Evolutionary conservation across 2,797 vertebrate genomes (phyloP), one percentile per base, ranked within the genome.

Genomic region (Cryptoblepharus egeriae): DNA sequence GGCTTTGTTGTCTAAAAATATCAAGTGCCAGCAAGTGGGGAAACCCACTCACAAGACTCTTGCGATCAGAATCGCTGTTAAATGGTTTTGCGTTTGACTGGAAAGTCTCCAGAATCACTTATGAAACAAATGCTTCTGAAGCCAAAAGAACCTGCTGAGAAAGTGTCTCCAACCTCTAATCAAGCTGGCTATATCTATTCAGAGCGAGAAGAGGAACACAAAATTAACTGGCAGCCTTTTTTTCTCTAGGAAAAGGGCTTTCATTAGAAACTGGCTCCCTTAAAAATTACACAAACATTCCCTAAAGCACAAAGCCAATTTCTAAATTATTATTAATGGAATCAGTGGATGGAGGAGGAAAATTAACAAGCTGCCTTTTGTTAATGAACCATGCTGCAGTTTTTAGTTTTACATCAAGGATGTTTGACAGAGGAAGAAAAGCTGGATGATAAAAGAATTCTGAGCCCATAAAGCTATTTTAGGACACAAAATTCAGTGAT

Each of bases 381-480:
- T 87, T 89, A 78, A 58, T 69, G 80, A 87, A 37, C 13, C 65
- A 13, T 60, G 64, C 9, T 26, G 67, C 74, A 58, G 20, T 2
- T 89, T 81, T 75, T 20, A 77, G 76, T 16, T 75, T 67, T 85
- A 83, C 0, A 0, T 63, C 69, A 76, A 35, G 13, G 67, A 10
- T 49, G 39, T 75, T 86, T 88, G 85, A 85, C 85, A 20, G 70
- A 52, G 35, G 77, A 87, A 88, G 42, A 32, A 74, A 87, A 76
- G 35, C 37, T 37, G 24, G n/a, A 28, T 75, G 86, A 64, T n/a
- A 79, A 79, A 84, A 70, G 71, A 72, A 49, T 11, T 60, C 88
- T 80, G 55, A 32, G 72, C 78, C 58, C 68, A 12, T n/a, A 42
- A 87, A 77, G 83, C 84, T 55, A 65, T 78, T 52, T 85, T 60